Conservation (phyloP, 2,888 invertebrate species). For the Coelinius sp. region DNA sequence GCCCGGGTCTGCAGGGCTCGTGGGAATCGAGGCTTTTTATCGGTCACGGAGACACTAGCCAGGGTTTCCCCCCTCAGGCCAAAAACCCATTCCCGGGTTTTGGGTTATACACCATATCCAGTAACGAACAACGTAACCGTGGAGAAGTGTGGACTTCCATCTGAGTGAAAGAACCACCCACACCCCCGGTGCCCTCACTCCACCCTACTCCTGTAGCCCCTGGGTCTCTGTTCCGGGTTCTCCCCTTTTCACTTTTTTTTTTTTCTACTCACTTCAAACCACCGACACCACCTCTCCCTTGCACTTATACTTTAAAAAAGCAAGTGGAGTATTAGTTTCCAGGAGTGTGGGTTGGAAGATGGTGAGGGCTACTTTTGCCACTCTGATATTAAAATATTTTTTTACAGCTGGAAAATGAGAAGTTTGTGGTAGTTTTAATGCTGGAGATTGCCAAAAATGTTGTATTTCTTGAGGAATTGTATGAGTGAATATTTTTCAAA, state of each 20-base stretch:
- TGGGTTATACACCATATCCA: conserved; percentile 27
- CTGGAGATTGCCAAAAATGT: too few species aligned
- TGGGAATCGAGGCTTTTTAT: conserved; percentile 51
- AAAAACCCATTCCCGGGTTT: conserved; percentile 15
- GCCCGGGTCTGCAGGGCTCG: conserved; percentile 52
- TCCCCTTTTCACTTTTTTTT: conserved; percentile 28
- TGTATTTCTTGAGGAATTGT: not conserved
- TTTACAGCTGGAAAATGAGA: not conserved
- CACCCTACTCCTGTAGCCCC: not conserved
- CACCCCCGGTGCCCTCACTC: not conserved
- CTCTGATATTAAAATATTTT: conserved; percentile 9
- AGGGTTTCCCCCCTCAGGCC: conserved; percentile 4
- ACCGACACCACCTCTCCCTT: not conserved
- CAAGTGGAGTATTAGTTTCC: conserved; percentile 7
- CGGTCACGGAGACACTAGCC: conserved; percentile 45
- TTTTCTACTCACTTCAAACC: conserved; percentile 9
- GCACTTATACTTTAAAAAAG: conserved; percentile 5
- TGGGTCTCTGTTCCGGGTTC: not conserved
- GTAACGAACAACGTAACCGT: conserved; percentile 32
- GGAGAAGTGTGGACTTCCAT: conserved; percentile 40
- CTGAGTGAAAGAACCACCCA: conserved; percentile 15
- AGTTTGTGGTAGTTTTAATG: too few species aligned
- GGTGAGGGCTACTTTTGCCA: not conserved
- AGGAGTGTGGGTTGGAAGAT: not conserved
- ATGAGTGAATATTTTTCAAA: too few species aligned